Percentiles rank a stretch among this genome's conserved stretches.
These are phyloP conservation scores for Anseranas semipalmata DNA, from an alignment of 2,113 vertebrate species.

Conservation along the genomic window DNA sequence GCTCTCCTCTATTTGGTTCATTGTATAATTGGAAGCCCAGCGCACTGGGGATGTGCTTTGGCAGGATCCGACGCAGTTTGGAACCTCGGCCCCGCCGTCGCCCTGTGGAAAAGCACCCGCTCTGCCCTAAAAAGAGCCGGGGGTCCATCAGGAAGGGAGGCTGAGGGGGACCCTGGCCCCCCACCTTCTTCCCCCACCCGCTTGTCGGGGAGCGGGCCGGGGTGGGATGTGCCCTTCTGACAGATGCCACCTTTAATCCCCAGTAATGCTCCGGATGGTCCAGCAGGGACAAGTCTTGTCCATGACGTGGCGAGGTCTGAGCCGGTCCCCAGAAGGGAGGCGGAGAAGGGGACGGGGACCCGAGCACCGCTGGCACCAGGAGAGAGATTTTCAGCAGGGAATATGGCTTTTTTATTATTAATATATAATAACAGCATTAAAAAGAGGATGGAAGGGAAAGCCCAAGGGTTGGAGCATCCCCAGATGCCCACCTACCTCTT, in stretches of 20 bases:
- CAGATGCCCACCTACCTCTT: conserved; percentile 31
- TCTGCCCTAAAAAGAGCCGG: neutral
- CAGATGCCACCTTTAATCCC: conserved; percentile 49
- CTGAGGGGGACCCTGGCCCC: neutral
- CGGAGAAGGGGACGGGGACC: neutral
- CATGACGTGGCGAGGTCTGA: conserved; percentile 18
- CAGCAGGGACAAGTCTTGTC: conserved; percentile 2
- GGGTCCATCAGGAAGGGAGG: neutral
- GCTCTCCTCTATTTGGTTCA: neutral
- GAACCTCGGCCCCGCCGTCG: neutral
- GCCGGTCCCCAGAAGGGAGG: neutral
- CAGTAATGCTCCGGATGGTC: conserved; percentile 23
- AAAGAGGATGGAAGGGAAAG: neutral
- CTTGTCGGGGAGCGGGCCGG: neutral
- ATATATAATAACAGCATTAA: fast-evolving
- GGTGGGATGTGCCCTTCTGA: conserved; percentile 32
- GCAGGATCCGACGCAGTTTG: fast-evolving
- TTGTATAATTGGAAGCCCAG: neutral
- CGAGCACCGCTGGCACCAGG: neutral
- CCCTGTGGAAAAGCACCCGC: neutral
- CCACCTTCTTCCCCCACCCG: neutral
- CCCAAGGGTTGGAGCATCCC: neutral
- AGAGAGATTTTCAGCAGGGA: neutral
- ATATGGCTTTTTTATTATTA: fast-evolving
- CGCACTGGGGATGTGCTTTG: neutral